phyloP scores from a whole-genome alignment of 2,888 invertebrate species.

The Dynastes maya region DNA sequence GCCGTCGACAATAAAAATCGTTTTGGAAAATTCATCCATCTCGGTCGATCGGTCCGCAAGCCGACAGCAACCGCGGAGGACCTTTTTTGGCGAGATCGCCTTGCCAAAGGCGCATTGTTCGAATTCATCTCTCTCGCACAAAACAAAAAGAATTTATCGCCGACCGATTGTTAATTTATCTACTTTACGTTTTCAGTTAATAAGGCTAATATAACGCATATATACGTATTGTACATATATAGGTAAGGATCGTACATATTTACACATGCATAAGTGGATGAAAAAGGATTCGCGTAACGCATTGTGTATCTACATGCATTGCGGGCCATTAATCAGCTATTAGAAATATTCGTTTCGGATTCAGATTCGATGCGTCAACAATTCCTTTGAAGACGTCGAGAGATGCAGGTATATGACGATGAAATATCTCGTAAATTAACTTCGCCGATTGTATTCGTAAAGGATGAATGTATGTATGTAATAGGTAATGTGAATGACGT shows the following conservation, averaged over 20 bases:
- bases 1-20: conserved; percentile 17
- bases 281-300: not conserved
- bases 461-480: no score
- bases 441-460: no score
- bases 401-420: not conserved
- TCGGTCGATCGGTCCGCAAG: not conserved
- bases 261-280: not conserved
- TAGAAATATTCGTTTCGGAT: not conserved
- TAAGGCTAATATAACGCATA: conserved; percentile 24
- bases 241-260: not conserved
- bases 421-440: no score
- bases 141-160: conserved; percentile 29
- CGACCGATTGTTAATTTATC: conserved; percentile 25
- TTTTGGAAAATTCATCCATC: not conserved
- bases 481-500: no score
- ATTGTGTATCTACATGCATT: no score
- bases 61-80: not conserved
- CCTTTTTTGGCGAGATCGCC: conserved; percentile 18
- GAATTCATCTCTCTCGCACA: conserved; percentile 16
- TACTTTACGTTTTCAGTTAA: conserved; percentile 32
- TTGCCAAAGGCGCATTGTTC: conserved; percentile 27
- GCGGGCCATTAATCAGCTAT: no score
- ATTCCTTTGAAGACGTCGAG: not conserved
- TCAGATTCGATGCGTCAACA: conserved; percentile 1
- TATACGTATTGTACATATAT: not conserved